Conservation (phyloP, 2,113 vertebrate species). For the Phaetusa simplex region DNA sequence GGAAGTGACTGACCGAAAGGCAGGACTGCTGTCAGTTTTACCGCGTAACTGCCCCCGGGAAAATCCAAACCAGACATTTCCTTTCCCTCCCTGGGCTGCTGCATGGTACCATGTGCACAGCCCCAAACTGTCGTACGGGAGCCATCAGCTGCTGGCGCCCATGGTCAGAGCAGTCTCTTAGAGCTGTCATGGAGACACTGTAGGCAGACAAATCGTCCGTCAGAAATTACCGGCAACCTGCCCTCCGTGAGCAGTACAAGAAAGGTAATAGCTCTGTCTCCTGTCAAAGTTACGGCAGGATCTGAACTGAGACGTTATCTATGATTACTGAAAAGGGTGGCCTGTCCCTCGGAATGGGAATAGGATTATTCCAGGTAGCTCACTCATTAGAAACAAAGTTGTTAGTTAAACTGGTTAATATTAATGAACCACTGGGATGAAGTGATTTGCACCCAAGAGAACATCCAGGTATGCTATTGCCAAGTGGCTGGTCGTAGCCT, state of each 20-base stretch:
- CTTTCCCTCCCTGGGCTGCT: no score
- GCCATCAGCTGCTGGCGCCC: no score
- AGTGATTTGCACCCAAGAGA: background rate
- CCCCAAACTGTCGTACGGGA: background rate
- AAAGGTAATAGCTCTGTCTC: background rate
- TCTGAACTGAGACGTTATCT: background rate
- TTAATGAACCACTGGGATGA: background rate
- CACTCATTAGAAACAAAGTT: background rate
- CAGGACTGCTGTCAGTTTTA: background rate
- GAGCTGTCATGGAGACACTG: background rate
- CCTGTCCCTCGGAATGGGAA: background rate
- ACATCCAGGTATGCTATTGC: background rate
- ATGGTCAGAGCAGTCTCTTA: background rate
- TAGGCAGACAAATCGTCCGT: background rate
- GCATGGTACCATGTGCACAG: fast-evolving
- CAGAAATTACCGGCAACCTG: background rate
- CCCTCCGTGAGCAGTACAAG: background rate
- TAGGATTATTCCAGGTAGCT: background rate
- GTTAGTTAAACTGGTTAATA: background rate
- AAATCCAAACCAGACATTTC: background rate
- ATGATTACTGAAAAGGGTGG: background rate
- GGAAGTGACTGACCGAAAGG: background rate
- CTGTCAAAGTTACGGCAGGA: background rate
- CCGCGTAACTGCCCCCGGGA: no score
- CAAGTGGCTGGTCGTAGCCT: no score